Conservation (phyloP, 2,113 vertebrate genomes). For the Periophthalmus modestus region DNA sequence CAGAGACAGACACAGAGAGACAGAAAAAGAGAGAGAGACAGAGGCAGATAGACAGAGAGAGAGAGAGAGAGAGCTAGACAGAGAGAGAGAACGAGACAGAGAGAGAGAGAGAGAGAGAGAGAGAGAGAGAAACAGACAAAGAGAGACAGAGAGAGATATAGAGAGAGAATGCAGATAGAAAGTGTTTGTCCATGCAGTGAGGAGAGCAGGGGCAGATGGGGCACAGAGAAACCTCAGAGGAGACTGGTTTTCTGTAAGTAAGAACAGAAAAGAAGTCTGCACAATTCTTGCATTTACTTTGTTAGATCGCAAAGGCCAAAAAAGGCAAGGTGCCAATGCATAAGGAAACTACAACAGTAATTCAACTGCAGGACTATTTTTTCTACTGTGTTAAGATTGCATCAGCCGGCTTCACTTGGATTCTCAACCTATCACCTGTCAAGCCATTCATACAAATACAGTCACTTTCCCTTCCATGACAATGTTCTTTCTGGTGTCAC, state of each 20-base stretch:
- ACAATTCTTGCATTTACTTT: conserved; percentile 7
- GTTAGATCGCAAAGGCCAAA: background rate
- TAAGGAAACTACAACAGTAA: background rate
- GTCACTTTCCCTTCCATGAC: too few species aligned
- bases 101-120: too few species aligned
- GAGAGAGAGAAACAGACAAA: too few species aligned
- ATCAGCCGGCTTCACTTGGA: background rate
- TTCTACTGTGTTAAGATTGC: background rate
- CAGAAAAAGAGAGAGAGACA: too few species aligned
- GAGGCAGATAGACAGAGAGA: too few species aligned
- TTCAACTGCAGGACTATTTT: background rate
- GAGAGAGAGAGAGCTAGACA: too few species aligned
- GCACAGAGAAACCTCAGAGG: conserved; percentile 14
- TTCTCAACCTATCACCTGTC: background rate
- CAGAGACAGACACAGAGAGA: conserved; percentile 8
- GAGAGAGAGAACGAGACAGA: too few species aligned
- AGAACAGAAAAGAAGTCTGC: background rate
- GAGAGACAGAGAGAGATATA: too few species aligned
- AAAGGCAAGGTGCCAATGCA: background rate
- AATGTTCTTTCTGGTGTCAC: too few species aligned
- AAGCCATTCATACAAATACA: too few species aligned
- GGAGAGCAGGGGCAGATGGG: background rate
- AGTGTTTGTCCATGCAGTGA: conserved; percentile 15
- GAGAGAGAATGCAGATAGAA: conserved; percentile 13
- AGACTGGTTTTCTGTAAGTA: conserved; percentile 22